Evolutionary conservation across 1,140 invertebrate species (phyloP).

Genomic region (Lutraria rhynchaena): DNA sequence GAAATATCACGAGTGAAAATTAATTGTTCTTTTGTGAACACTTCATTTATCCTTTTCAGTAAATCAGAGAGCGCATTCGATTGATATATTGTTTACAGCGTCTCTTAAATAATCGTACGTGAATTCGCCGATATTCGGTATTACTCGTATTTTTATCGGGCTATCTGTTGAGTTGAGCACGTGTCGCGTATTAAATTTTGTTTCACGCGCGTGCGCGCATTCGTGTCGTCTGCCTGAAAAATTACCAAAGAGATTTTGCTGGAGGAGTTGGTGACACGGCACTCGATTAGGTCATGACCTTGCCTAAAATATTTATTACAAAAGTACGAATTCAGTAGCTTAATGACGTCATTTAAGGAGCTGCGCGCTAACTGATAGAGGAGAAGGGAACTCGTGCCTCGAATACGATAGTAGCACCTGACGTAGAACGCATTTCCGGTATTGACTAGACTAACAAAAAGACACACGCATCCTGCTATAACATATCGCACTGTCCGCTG

Average conservation of each 20-base stretch:
- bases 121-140: constrained; percentile 3
- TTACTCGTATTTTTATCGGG: constrained; percentile 19
- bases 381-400: no score
- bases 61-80: neutral
- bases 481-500: no score
- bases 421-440: no score
- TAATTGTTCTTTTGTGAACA: constrained; percentile 29
- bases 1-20: constrained; percentile 24
- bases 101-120: constrained; percentile 11
- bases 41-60: no score
- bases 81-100: constrained; percentile 36
- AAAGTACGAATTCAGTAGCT: no score
- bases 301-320: neutral
- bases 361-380: no score
- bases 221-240: constrained; percentile 28
- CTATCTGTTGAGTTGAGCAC: constrained; percentile 29
- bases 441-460: no score
- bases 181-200: constrained; percentile 36
- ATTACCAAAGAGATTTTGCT: neutral
- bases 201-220: constrained; percentile 14
- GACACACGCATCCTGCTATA: no score
- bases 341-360: no score
- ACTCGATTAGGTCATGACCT: constrained; percentile 4
- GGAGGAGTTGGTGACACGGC: constrained; percentile 8
- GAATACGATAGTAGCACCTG: no score